phyloP scores from a whole-genome alignment of 2,888 invertebrate species.

The Dicyrtoma fusca region DNA sequence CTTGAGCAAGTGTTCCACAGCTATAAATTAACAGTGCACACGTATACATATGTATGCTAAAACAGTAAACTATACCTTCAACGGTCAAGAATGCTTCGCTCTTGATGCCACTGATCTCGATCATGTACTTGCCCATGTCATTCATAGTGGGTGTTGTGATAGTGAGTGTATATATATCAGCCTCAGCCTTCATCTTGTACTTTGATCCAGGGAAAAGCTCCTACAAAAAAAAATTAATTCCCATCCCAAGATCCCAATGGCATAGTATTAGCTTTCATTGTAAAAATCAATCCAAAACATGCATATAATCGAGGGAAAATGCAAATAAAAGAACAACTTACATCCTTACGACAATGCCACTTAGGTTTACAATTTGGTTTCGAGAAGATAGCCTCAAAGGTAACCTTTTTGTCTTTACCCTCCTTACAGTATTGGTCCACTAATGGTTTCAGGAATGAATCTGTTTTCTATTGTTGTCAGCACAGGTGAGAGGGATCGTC shows the following conservation, averaged over 20 bases:
- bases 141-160: constrained; percentile 91
- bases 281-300: no score
- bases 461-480: constrained; percentile 76
- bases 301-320: no score
- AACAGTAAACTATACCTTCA: constrained; percentile 67
- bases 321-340: constrained; percentile 65
- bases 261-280: no score
- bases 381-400: constrained; percentile 92
- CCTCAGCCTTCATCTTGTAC: constrained; percentile 92
- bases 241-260: no score
- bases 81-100: constrained; percentile 92
- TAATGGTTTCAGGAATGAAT: constrained; percentile 90
- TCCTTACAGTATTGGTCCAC: constrained; percentile 93
- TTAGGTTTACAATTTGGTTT: constrained; percentile 94
- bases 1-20: no score
- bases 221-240: constrained; percentile 64
- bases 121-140: constrained; percentile 94
- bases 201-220: constrained; percentile 95
- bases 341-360: constrained; percentile 90
- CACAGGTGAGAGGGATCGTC: no score
- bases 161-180: constrained; percentile 85
- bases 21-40: no score
- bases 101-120: constrained; percentile 88
- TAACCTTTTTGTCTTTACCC: constrained; percentile 93
- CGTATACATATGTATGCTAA: no score